Percentiles rank a stretch among this genome's conserved stretches.
These are phyloP conservation scores for Choristoneura rosaceana DNA, from an alignment of 2,888 invertebrate species.

Conservation along the genomic window DNA sequence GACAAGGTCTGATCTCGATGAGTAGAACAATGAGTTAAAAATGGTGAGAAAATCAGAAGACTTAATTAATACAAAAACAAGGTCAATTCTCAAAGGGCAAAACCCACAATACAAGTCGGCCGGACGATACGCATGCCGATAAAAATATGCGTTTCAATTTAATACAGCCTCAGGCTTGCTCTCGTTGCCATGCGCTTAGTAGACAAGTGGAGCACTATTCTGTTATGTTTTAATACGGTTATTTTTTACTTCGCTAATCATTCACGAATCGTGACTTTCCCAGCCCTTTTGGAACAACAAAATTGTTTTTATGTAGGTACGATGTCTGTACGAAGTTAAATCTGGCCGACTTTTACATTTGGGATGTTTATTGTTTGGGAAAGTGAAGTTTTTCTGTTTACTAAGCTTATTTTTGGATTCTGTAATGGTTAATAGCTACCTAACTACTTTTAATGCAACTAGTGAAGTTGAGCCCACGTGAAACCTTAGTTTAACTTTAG, in stretches of 20 bases:
- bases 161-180: constrained; percentile 61
- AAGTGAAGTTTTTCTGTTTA: background rate
- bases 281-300: constrained; percentile 48
- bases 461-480: too few species aligned
- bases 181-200: constrained; percentile 72
- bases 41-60: constrained; percentile 40
- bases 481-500: too few species aligned
- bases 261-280: constrained; percentile 66
- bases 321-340: background rate
- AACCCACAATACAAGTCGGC: constrained; percentile 26
- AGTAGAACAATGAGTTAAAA: constrained; percentile 25
- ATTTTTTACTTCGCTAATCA: constrained; percentile 73
- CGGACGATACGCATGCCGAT: constrained; percentile 47
- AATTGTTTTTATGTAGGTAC: background rate
- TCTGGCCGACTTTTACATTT: constrained; percentile 11
- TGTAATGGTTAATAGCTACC: too few species aligned
- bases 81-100: constrained; percentile 39
- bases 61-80: constrained; percentile 42
- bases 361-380: background rate
- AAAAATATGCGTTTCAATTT: constrained; percentile 58
- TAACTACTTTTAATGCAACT: too few species aligned
- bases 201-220: constrained; percentile 78
- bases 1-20: constrained; percentile 29
- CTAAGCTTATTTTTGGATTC: too few species aligned
- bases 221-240: constrained; percentile 81